Conservation (phyloP, 2,113 vertebrate species). For the Pseudopodoces humilis region DNA sequence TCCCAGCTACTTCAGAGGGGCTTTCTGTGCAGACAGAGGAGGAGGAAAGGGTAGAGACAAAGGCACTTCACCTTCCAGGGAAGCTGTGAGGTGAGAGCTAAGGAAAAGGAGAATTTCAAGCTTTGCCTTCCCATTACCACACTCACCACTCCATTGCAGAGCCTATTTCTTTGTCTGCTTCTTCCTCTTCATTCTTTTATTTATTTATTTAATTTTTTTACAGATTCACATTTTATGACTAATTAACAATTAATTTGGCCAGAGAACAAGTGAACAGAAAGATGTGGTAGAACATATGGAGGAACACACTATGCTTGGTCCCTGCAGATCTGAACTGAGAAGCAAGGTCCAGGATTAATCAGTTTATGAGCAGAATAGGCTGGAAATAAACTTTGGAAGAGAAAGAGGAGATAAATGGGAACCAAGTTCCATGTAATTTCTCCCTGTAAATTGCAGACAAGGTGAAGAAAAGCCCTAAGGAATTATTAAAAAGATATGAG, state of each 20-base stretch:
- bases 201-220: background rate
- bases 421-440: background rate
- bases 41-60: background rate
- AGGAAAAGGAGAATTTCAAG: background rate
- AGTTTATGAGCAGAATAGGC: background rate
- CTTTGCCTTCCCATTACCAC: background rate
- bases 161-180: background rate
- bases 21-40: background rate
- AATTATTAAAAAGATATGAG: slow-evolving; percentile 11
- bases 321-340: slow-evolving; percentile 25
- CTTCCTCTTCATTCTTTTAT: background rate
- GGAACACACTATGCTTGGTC: background rate
- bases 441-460: background rate
- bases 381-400: background rate
- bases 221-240: background rate
- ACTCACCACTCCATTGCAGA: background rate
- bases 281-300: background rate
- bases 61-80: background rate
- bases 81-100: background rate
- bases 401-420: background rate
- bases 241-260: slow-evolving; percentile 34
- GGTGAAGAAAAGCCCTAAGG: background rate
- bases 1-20: background rate
- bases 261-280: background rate
- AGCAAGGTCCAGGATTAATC: background rate